These are phyloP conservation scores for Sus cebifrons DNA, from an alignment of 2,797 vertebrate species.

Conservation along the genomic window DNA sequence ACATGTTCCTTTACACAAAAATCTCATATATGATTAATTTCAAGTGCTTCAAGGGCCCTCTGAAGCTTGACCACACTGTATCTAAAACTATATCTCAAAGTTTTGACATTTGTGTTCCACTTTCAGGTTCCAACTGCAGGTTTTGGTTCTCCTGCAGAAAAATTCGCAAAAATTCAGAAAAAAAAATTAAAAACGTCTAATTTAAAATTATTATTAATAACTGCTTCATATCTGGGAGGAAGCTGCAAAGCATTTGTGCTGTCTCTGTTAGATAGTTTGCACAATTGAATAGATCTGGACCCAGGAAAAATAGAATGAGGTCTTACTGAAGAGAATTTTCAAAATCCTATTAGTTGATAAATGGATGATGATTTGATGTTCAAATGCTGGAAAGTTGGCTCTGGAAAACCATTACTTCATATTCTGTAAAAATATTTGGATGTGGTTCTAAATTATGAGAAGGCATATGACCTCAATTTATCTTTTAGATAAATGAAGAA, in stretches of 20 bases:
- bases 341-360: conserved; percentile 53
- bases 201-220: neutral
- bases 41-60: neutral
- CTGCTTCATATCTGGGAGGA: neutral
- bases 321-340: no score
- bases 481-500: conserved; percentile 47
- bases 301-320: neutral
- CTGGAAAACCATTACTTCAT: conserved; percentile 32
- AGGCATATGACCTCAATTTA: conserved; percentile 29
- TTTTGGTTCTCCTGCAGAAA: conserved; percentile 5
- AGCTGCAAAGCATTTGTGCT: neutral
- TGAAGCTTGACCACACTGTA: neutral
- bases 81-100: neutral
- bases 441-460: conserved; percentile 26
- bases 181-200: neutral
- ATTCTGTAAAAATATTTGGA: conserved; percentile 54
- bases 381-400: neutral
- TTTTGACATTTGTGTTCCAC: neutral
- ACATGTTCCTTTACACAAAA: neutral
- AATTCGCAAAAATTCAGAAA: conserved; percentile 13
- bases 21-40: neutral
- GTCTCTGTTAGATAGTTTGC: neutral
- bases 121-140: neutral
- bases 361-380: neutral
- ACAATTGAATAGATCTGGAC: neutral